Evolutionary conservation across 2,113 vertebrate genomes (phyloP).

Genomic region (Rhinichthys klamathensis): DNA sequence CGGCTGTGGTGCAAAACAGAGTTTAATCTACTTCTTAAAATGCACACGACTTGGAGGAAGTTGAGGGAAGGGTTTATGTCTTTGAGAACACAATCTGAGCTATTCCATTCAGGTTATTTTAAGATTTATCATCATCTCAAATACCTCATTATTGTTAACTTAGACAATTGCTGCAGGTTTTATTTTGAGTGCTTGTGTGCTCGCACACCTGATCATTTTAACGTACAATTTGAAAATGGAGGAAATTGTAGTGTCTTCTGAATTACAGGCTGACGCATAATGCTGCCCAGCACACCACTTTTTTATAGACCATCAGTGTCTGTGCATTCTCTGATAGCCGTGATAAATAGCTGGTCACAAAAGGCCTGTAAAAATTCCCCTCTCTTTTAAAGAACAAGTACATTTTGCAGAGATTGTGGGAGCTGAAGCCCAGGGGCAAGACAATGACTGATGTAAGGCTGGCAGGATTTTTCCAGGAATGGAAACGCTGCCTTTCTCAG

Average conservation of each 20-base stretch:
- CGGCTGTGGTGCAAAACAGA: background rate
- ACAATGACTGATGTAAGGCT: constrained; percentile 14
- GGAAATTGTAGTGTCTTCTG: constrained; percentile 14
- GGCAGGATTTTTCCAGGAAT: constrained; percentile 34
- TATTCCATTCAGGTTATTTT: constrained; percentile 4
- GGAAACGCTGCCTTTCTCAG: constrained; percentile 35
- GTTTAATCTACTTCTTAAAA: constrained; percentile 9
- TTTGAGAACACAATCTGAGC: constrained; percentile 9
- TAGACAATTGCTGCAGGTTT: constrained; percentile 30
- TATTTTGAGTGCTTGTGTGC: constrained; percentile 30
- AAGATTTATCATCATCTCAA: constrained; percentile 33
- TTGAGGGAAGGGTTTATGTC: background rate
- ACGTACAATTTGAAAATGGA: constrained; percentile 51
- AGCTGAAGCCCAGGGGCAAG: background rate
- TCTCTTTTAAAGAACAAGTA: constrained; percentile 41
- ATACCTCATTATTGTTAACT: constrained; percentile 29
- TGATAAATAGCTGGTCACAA: constrained; percentile 49
- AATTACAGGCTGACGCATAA: constrained; percentile 42
- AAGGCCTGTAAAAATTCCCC: constrained; percentile 38
- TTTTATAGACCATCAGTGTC: constrained; percentile 35
- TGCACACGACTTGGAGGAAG: background rate
- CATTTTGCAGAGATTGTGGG: constrained; percentile 15
- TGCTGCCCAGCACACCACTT: constrained; percentile 34
- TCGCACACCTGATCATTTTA: constrained; percentile 43
- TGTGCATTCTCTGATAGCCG: constrained; percentile 48